A percentile compares a stretch with the other conserved stretches of the same genome.
Evolutionary conservation across 2,113 vertebrate species (phyloP).

Genomic region (pig (Sus scrofa)): DNA sequence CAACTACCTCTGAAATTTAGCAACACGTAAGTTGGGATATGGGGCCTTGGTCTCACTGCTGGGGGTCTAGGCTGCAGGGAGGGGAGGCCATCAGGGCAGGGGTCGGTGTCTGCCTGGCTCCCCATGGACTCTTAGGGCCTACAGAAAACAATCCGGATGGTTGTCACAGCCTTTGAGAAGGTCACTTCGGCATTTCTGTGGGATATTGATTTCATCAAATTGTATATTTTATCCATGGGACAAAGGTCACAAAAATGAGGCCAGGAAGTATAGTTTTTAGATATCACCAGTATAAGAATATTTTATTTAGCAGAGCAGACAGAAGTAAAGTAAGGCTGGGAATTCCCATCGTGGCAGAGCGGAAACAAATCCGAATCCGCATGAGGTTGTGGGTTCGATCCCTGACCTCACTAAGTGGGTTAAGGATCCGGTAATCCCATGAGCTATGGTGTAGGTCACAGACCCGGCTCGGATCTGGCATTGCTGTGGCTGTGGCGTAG

Average conservation of each 20-base stretch:
- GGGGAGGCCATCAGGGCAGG: background rate
- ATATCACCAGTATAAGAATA: background rate
- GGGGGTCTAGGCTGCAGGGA: background rate
- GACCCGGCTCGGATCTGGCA: no score
- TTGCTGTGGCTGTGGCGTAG: no score
- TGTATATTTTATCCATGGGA: background rate
- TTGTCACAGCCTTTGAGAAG: background rate
- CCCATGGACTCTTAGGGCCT: background rate
- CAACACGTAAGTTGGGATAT: constrained; percentile 92
- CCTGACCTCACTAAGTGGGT: no score
- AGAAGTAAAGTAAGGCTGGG: background rate
- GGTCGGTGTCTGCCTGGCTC: background rate
- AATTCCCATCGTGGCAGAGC: no score
- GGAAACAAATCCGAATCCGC: no score
- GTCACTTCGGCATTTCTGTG: background rate
- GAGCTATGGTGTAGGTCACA: no score
- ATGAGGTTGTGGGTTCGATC: no score
- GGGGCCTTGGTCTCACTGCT: background rate
- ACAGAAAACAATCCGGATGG: background rate
- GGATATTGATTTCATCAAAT: background rate
- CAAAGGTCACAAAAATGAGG: background rate
- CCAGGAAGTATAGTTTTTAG: background rate
- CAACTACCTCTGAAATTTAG: constrained; percentile 97
- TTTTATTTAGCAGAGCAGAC: background rate
- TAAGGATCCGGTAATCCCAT: no score